Percentiles rank a stretch among this genome's conserved stretches.
Evolutionary conservation across 2,888 invertebrate species (phyloP).

Genomic region (Strigamia transsilvanica): DNA sequence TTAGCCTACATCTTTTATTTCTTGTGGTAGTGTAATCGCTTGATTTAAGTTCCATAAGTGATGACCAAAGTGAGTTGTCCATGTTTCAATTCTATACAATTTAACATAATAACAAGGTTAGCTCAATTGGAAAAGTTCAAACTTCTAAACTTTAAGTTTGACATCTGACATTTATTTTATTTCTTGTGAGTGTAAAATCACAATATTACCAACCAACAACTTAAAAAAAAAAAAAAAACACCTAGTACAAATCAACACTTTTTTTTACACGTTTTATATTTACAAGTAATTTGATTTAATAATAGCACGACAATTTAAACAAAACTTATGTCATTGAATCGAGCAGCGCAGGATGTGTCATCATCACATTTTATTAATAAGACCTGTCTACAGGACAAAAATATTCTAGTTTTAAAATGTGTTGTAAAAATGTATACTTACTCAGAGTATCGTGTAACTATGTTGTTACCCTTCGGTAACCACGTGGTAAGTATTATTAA

Average conservation of each 20-base stretch:
- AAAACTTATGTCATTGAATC: not conserved
- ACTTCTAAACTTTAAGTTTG: not conserved
- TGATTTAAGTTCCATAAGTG: conserved; percentile 26
- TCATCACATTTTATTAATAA: conserved; percentile 1
- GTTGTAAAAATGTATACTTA: not conserved
- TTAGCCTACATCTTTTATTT: not conserved
- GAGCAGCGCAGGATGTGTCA: not conserved
- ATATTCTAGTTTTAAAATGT: not conserved
- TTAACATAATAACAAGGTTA: conserved; percentile 1
- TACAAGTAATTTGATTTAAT: not conserved
- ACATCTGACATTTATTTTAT: not conserved
- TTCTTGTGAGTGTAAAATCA: too few relatives aligned
- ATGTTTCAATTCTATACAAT: not conserved
- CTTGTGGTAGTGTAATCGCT: not conserved
- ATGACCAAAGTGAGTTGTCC: conserved; percentile 28
- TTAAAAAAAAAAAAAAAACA: too few relatives aligned
- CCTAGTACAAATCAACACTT: too few relatives aligned
- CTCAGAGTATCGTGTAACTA: not conserved
- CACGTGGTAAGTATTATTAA: not conserved
- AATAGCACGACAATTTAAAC: not conserved
- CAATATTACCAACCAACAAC: too few relatives aligned
- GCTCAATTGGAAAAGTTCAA: not conserved
- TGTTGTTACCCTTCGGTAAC: not conserved
- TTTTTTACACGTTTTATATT: too few relatives aligned
- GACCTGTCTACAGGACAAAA: not conserved